Evolutionary conservation across 2,797 vertebrate species (phyloP).

Genomic region (Xiphorhynchus erythropygius): DNA sequence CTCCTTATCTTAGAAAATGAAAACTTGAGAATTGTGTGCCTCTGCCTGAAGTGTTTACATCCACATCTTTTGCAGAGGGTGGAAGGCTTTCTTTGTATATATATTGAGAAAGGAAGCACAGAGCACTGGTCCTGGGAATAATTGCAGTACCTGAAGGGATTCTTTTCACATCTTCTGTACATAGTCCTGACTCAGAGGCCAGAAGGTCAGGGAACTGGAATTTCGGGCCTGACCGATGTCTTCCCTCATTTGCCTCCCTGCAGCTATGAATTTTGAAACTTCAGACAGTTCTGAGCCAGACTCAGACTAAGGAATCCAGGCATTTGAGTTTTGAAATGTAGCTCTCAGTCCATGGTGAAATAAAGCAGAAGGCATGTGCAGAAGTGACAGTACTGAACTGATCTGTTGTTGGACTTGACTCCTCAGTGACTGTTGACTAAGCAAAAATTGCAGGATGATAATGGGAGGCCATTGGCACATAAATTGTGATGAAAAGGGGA

Average conservation of each 20-base stretch:
- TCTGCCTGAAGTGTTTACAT: background rate
- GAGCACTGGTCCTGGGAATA: background rate
- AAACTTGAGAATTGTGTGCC: background rate
- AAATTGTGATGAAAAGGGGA: background rate
- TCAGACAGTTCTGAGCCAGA: background rate
- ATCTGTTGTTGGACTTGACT: background rate
- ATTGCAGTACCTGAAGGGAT: background rate
- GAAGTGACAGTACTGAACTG: background rate
- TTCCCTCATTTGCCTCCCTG: background rate
- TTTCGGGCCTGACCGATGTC: background rate
- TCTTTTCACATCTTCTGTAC: background rate
- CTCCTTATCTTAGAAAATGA: background rate
- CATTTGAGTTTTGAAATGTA: background rate
- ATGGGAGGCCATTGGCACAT: background rate
- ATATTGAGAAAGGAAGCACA: background rate
- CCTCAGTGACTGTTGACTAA: background rate
- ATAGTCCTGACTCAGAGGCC: background rate
- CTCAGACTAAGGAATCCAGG: background rate
- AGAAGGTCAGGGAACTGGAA: background rate
- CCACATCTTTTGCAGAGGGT: background rate
- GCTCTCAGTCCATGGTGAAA: background rate
- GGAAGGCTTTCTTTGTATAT: background rate
- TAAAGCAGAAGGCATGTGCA: rapidly evolving
- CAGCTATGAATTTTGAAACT: background rate
- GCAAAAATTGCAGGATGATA: background rate